phyloP scores from a whole-genome alignment of 2,113 vertebrate species.

The Mesembrinibis cayennensis region DNA sequence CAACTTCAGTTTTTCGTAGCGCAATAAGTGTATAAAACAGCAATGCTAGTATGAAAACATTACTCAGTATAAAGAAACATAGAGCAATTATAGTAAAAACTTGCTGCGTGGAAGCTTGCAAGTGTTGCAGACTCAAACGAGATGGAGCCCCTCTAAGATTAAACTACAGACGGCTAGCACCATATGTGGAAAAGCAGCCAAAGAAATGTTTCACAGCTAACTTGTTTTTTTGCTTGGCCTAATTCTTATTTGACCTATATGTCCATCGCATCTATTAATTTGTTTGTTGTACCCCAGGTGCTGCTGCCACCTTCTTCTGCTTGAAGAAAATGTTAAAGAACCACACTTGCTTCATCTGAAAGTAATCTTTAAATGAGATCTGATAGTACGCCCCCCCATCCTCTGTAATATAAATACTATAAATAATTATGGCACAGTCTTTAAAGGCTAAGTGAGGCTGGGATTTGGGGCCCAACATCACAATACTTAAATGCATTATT shows the following conservation, averaged over 20 bases:
- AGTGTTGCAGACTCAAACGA: background rate
- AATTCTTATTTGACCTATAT: constrained; percentile 29
- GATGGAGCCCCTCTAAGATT: background rate
- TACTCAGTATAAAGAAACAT: background rate
- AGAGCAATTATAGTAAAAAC: background rate
- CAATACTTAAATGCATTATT: constrained; percentile 1
- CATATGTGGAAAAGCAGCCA: background rate
- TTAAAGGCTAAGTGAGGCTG: background rate
- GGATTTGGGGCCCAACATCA: background rate
- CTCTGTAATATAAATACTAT: background rate
- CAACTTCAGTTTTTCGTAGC: background rate
- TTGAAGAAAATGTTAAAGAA: background rate
- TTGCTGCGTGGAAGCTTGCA: background rate
- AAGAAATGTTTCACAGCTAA: background rate
- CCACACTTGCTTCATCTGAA: background rate
- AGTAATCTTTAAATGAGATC: constrained; percentile 15
- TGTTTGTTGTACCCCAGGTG: constrained; percentile 2
- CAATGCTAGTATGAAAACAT: background rate
- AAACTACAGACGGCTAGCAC: background rate
- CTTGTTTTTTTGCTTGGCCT: background rate
- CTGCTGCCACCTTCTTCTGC: background rate
- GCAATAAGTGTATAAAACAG: background rate
- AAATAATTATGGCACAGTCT: background rate
- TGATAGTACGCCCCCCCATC: background rate
- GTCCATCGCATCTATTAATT: background rate